Percentiles rank a stretch among this genome's conserved stretches.
phyloP scores from a whole-genome alignment of 1,140 invertebrate genomes.

The Drosophila willistoni region DNA sequence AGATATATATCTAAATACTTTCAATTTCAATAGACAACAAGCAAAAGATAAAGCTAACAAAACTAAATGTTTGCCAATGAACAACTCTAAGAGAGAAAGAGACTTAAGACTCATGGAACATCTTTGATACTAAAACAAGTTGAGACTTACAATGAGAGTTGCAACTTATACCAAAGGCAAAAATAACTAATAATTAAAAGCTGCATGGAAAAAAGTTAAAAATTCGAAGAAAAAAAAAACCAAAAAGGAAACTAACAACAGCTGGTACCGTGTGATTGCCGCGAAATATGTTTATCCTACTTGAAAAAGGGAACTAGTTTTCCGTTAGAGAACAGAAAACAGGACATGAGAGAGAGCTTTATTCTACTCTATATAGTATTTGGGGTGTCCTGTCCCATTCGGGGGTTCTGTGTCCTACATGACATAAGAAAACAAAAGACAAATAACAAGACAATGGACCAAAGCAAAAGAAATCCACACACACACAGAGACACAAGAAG shows the following conservation, averaged over 20 bases:
- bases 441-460: slow-evolving; percentile 16
- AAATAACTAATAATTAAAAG: too few relatives aligned
- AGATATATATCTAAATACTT: background rate
- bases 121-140: too few relatives aligned
- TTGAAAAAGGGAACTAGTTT: slow-evolving; percentile 39
- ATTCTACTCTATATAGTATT: background rate
- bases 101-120: too few relatives aligned
- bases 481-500: too few relatives aligned
- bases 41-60: too few relatives aligned
- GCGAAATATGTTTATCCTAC: slow-evolving; percentile 36
- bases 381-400: background rate
- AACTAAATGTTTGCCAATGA: too few relatives aligned
- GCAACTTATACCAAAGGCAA: too few relatives aligned
- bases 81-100: too few relatives aligned
- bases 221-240: slow-evolving; percentile 32
- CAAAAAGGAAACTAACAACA: slow-evolving; percentile 22
- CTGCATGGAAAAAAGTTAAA: background rate
- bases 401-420: slow-evolving; percentile 35
- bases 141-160: too few relatives aligned
- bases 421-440: slow-evolving; percentile 49
- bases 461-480: background rate
- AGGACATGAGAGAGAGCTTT: slow-evolving; percentile 30
- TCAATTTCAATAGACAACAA: too few relatives aligned
- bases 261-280: slow-evolving; percentile 43
- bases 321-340: background rate